Evolutionary conservation across 2,888 invertebrate genomes (phyloP), one percentile per base, ranked within the genome.

Genomic region (Idaea biselata): DNA sequence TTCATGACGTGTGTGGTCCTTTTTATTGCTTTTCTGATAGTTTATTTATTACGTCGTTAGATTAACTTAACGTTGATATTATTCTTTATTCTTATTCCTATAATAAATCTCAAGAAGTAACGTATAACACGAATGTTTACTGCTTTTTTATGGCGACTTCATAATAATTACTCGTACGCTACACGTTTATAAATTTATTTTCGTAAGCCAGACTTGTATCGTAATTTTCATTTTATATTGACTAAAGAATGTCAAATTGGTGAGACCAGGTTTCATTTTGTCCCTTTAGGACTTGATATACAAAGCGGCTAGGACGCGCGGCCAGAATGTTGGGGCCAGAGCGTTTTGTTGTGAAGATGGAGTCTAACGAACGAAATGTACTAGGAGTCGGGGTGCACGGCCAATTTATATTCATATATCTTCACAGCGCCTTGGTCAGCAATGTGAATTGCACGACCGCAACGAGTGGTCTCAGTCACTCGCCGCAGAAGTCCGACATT

Each of bases 1-100:
- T 44, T 44, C 44, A 44, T 44, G 44, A 44, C 44, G 44, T 44
- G 44, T 44, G 44, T 44, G 44, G 44, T 44, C 44, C 44, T 44
- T 44, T 25, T 44, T 44, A 44, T 44, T 44, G 44, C 44, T 44
- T 44, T 44, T 44, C 44, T 44, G 44, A 44, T 44, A 44, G 44
- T 44, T 44, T 44, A 44, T 44, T 44, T 44, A 44, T 44, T 44
- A 44, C 44, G 44, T 44, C 44, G 44, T 44, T 44, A 44, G 14
- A 14, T 44, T 44, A 44, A 44, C 44, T 44, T 44, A 44, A 44
- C 11, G 44, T 11, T 44, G 44, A 44, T 44, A 44, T 44, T 44
- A 44, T 44, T 33, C 33, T 33, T 33, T 33, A 33, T 33, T 44
- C 44, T 44, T 44, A 44, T 44, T 44, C 44, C 44, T 44, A 14